Evolutionary conservation across 2,113 vertebrate genomes (phyloP).

Genomic region (Tautogolabrus adspersus): DNA sequence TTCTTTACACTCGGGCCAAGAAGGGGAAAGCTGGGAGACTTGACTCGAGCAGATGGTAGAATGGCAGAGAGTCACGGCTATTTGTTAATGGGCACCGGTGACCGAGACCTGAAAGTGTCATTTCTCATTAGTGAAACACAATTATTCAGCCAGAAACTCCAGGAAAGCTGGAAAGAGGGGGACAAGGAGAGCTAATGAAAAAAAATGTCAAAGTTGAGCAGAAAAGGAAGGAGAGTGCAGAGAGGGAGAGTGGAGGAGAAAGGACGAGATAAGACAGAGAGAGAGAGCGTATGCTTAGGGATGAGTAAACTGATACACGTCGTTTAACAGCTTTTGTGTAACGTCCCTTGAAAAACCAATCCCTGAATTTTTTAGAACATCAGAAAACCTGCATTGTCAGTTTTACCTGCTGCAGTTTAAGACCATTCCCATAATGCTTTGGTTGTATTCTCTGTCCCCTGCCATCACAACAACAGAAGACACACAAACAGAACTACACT

Average conservation of each 20-base stretch:
- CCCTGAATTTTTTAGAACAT: slow-evolving; percentile 35
- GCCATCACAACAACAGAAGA: not conserved
- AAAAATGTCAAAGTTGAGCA: slow-evolving; percentile 17
- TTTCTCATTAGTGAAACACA: slow-evolving; percentile 71
- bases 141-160: slow-evolving; percentile 65
- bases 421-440: slow-evolving; percentile 15
- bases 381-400: slow-evolving; percentile 23
- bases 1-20: slow-evolving; percentile 32
- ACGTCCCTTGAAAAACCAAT: slow-evolving; percentile 29
- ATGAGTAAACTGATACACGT: slow-evolving; percentile 35
- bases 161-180: slow-evolving; percentile 36
- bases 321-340: slow-evolving; percentile 45
- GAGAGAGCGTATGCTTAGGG: slow-evolving; percentile 19
- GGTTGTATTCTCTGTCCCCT: not conserved
- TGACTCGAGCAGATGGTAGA: slow-evolving; percentile 55
- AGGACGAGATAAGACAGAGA: slow-evolving; percentile 24
- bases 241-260: not conserved
- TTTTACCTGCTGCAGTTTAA: slow-evolving; percentile 22
- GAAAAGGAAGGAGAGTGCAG: slow-evolving; percentile 13
- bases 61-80: slow-evolving; percentile 56
- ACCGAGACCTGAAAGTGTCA: slow-evolving; percentile 71
- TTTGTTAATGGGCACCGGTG: slow-evolving; percentile 56
- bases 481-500: not conserved
- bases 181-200: slow-evolving; percentile 3
- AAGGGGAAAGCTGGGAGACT: slow-evolving; percentile 40